Evolutionary conservation across 1,140 invertebrate species (phyloP).

Genomic region (Papilio helenus): DNA sequence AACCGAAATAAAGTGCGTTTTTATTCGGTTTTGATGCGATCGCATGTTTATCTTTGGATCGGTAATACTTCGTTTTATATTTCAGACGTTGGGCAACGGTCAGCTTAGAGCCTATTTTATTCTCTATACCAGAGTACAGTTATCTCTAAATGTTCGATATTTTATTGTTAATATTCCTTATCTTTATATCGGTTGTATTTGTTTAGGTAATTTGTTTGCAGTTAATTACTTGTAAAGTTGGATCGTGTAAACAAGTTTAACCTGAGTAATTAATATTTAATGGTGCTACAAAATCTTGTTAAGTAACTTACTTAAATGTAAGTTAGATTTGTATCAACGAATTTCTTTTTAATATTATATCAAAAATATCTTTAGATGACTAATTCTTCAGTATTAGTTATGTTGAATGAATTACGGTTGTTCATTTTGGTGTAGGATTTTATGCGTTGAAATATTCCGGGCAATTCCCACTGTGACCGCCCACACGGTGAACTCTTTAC

Average conservation of each 20-base stretch:
- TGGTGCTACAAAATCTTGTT: neutral
- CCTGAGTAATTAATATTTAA: neutral
- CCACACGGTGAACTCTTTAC: neutral
- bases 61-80: constrained; percentile 56
- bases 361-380: neutral
- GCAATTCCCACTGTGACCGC: constrained; percentile 4
- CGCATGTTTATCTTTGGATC: constrained; percentile 54
- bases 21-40: constrained; percentile 63
- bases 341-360: neutral
- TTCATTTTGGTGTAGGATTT: constrained; percentile 1
- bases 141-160: constrained; percentile 12
- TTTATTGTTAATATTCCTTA: constrained; percentile 20
- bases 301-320: neutral
- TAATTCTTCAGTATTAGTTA: neutral
- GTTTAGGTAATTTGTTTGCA: constrained; percentile 18
- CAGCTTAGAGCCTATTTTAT: constrained; percentile 52
- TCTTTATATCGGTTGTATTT: constrained; percentile 4
- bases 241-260: constrained; percentile 7
- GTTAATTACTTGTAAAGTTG: neutral
- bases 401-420: neutral
- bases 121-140: constrained; percentile 38
- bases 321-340: neutral
- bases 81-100: constrained; percentile 41
- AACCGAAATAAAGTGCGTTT: constrained; percentile 65
- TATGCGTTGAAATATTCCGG: neutral